Conservation (phyloP, 2,888 invertebrate species). For the Tachystola acroxantha region DNA sequence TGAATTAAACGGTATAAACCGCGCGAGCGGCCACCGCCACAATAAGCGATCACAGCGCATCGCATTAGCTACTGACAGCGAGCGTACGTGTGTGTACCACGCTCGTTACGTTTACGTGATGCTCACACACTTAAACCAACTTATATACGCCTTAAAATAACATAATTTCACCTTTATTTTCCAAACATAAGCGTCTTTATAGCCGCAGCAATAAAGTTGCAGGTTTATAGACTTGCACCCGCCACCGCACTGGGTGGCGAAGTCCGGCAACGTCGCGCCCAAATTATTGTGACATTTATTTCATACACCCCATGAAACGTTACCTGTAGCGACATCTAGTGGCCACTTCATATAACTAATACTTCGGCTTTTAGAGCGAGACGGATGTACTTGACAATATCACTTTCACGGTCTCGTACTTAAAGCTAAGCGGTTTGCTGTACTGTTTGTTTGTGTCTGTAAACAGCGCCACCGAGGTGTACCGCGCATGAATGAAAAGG, state of each 20-base stretch:
- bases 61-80: conserved; percentile 73
- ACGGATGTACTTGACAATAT: conserved; percentile 71
- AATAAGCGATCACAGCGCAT: conserved; percentile 73
- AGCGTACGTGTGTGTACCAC: conserved; percentile 67
- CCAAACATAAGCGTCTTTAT: conserved; percentile 29
- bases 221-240: conserved; percentile 57
- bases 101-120: conserved; percentile 74
- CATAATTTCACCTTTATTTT: conserved; percentile 39
- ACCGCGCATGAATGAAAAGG: conserved; percentile 79
- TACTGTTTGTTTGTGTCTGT: conserved; percentile 79
- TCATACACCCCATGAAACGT: conserved; percentile 42
- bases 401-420: conserved; percentile 77
- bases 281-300: conserved; percentile 73
- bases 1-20: conserved; percentile 75
- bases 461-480: conserved; percentile 74
- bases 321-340: conserved; percentile 69
- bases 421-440: conserved; percentile 78
- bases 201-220: conserved; percentile 38
- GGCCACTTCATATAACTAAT: conserved; percentile 32
- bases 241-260: conserved; percentile 68
- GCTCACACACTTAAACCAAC: conserved; percentile 59
- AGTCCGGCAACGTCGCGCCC: conserved; percentile 75
- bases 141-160: conserved; percentile 34
- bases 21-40: conserved; percentile 59
- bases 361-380: conserved; percentile 64